A percentile compares a stretch with the other conserved stretches of the same genome.
Conservation (phyloP, 2,797 vertebrate genomes). For the Sebastes taczanowskii region DNA sequence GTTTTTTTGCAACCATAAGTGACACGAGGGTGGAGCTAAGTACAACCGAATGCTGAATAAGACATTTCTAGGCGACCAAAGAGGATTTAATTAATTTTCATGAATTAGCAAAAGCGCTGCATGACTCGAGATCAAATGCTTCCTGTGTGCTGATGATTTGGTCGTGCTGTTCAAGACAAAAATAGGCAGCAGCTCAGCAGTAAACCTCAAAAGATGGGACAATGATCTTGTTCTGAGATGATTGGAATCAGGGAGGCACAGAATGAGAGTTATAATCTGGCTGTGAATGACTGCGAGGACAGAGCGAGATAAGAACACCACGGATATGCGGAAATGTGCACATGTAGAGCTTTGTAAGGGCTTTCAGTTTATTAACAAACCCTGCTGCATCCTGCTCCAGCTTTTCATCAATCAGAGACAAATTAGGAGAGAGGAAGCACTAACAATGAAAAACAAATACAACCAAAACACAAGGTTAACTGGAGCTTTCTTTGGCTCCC, state of each 20-base stretch:
- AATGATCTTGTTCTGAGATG: slow-evolving; percentile 2
- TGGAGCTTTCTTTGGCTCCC: background rate
- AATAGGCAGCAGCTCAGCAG: slow-evolving; percentile 15
- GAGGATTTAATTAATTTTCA: too few relatives aligned
- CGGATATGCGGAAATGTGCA: background rate
- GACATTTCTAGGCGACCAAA: too few relatives aligned
- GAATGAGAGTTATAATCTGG: slow-evolving; percentile 7
- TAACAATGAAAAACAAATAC: background rate
- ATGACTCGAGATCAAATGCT: slow-evolving; percentile 15
- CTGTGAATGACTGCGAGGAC: background rate
- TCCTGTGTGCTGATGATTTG: slow-evolving; percentile 1
- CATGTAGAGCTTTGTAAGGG: background rate
- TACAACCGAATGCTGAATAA: too few relatives aligned
- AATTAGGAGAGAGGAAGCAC: background rate
- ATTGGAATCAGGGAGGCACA: slow-evolving; percentile 10
- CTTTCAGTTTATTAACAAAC: background rate
- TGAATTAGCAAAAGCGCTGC: background rate
- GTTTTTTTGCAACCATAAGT: too few relatives aligned
- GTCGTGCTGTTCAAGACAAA: background rate
- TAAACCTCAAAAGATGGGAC: slow-evolving; percentile 19
- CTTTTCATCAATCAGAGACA: background rate
- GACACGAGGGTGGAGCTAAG: too few relatives aligned
- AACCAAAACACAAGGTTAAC: background rate
- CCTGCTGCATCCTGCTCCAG: background rate
- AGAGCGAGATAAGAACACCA: slow-evolving; percentile 18